Evolutionary conservation across 1,140 invertebrate species (phyloP).

Genomic region (Caenorhabditis briggsae): DNA sequence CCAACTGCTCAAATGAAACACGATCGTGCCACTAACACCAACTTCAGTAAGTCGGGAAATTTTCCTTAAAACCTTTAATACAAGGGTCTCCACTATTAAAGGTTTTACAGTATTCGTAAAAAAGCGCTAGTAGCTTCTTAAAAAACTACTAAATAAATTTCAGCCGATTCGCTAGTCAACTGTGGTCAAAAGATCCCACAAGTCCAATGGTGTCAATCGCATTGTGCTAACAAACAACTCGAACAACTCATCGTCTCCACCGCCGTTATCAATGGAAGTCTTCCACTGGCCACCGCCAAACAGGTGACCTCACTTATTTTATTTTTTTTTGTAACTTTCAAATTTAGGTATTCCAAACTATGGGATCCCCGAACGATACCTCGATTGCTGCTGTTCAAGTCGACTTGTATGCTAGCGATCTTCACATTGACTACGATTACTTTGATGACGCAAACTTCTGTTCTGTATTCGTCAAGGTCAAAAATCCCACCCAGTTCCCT

Average conservation of each 20-base stretch:
- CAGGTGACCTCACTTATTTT: background rate
- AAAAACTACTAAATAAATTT: background rate
- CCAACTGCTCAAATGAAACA: background rate
- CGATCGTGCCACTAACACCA: background rate
- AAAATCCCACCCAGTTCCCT: background rate
- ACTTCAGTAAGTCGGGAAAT: background rate
- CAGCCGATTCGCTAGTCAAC: slow-evolving; percentile 11
- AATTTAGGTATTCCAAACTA: background rate
- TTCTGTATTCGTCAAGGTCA: slow-evolving; percentile 15
- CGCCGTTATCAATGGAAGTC: slow-evolving; percentile 41
- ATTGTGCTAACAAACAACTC: background rate
- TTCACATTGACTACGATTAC: slow-evolving; percentile 36
- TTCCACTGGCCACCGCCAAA: background rate
- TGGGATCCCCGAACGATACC: slow-evolving; percentile 4
- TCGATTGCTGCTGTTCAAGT: slow-evolving; percentile 18
- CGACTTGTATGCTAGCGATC: background rate
- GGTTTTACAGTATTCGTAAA: no score
- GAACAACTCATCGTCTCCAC: background rate
- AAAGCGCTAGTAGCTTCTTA: no score
- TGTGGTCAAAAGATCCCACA: background rate
- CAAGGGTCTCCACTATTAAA: no score
- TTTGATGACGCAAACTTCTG: slow-evolving; percentile 35
- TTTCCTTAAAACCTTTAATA: no score
- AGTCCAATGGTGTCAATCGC: slow-evolving; percentile 27
- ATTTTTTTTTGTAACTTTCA: no score